phyloP scores from a whole-genome alignment of 2,888 invertebrate genomes.

The Dendrolimus pini region DNA sequence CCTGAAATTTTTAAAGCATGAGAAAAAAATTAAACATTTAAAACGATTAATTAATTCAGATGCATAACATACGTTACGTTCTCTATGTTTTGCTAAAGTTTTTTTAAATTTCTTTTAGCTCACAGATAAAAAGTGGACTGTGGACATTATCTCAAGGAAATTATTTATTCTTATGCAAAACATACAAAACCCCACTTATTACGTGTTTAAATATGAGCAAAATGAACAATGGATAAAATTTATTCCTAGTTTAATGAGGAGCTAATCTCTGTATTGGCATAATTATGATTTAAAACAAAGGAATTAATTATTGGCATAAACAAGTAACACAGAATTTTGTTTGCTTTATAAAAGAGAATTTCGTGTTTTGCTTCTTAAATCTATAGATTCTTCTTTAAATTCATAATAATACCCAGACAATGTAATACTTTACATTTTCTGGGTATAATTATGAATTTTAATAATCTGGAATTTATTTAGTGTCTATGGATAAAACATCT shows the following conservation, averaged over 20 bases:
- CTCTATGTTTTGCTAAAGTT: background rate
- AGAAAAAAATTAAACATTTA: background rate
- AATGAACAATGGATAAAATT: background rate
- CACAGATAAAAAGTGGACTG: background rate
- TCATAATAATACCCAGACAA: too few species aligned
- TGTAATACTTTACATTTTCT: too few species aligned
- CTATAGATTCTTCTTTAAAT: too few species aligned
- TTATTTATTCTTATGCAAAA: background rate
- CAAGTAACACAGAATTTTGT: too few species aligned
- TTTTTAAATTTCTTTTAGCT: background rate
- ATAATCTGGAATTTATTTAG: too few species aligned
- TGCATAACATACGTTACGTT: background rate
- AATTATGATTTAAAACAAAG: background rate
- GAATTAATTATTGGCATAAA: background rate
- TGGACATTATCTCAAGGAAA: background rate
- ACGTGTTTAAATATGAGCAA: background rate
- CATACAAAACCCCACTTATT: background rate
- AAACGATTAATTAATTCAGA: background rate
- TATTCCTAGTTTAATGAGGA: background rate
- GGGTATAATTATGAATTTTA: too few species aligned
- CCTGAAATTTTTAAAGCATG: background rate
- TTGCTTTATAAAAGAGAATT: too few species aligned
- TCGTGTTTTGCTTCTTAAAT: too few species aligned
- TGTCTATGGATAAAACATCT: too few species aligned
- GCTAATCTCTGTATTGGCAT: background rate